Evolutionary conservation across 30 jellyfish, hydroid and myxozoan species (phyloP).

Genomic region (Aurelia aurita): DNA sequence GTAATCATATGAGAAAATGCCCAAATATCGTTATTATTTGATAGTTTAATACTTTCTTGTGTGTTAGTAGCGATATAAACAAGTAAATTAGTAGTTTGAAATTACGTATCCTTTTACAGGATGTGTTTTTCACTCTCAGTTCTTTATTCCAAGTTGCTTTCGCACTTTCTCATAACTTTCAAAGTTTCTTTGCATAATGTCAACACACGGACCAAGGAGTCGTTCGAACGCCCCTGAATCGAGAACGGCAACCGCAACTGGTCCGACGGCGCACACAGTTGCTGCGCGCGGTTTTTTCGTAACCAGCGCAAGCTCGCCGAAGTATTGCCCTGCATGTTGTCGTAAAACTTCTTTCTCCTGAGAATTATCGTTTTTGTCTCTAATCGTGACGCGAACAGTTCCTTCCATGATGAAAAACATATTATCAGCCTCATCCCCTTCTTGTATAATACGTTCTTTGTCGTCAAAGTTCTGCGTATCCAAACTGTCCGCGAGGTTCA

Average conservation of each 20-base stretch:
- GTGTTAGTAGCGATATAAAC: too few species aligned
- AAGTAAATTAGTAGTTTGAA: too few species aligned
- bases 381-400: slow-evolving; percentile 75
- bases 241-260: slow-evolving; percentile 82
- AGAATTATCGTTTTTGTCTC: slow-evolving; percentile 45
- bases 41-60: too few species aligned
- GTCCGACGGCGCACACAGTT: slow-evolving; percentile 80
- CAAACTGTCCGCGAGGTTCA: slow-evolving; percentile 95
- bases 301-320: slow-evolving; percentile 97
- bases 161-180: slow-evolving; percentile 84
- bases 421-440: slow-evolving; percentile 85
- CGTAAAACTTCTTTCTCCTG: slow-evolving; percentile 77
- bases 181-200: slow-evolving; percentile 88
- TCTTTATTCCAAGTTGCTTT: slow-evolving; percentile 72
- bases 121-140: too few species aligned
- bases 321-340: slow-evolving; percentile 88
- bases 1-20: too few species aligned
- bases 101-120: too few species aligned
- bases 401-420: slow-evolving; percentile 97
- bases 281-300: slow-evolving; percentile 96
- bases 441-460: slow-evolving; percentile 74
- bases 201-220: slow-evolving; percentile 96
- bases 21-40: too few species aligned
- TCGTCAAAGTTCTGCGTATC: slow-evolving; percentile 72
- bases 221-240: slow-evolving; percentile 96